Base-by-base conservation (phyloP, 2,113 vertebrate species). In the Cranoglanis bouderius region DNA sequence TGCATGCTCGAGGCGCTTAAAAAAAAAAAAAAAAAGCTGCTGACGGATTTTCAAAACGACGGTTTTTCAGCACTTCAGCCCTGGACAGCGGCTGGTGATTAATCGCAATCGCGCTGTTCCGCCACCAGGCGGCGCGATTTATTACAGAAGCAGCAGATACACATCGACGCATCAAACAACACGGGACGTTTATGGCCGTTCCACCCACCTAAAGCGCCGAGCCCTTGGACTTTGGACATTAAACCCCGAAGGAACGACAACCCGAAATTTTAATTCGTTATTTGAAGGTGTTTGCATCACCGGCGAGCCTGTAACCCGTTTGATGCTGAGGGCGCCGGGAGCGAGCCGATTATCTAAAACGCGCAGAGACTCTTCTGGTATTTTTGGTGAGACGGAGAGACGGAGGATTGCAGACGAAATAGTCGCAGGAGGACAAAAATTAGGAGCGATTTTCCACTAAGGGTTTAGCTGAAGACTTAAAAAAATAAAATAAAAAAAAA, bases 121-220 rank as follows among this genome's bases (percentile, higher is more conserved):
- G 84, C 93, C 94, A 84, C 92, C 84, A 92, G 93, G 86, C 90
- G 85, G 91, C 93, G 92, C 91, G 43, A 29, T 85, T 51, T 57
- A 18, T 84, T 43, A 46, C 32, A 63, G 26, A 40, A 49, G 70
- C 85, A 78, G 86, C 14, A 88, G 86, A 88, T 40, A 59, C 57
- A 43, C 21, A 87, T 91, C 88, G 94, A 93, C 95, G 93, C 94
- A 93, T 94, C 94, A 95, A 89, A 95, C 85, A 93, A 87, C 89
- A 94, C 93, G 91, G 91, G 82, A 87, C 89, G 85, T 87, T 55
- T 87, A 86, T 57, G 80, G 72, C 88, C 55, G 90, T 90, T 88
- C 77, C 86, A 85, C 85, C 90, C 91, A 92, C 82, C 87, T 87
- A 89, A 89, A 85, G 61, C 89, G 51, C 84, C 59, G 46, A 85